These are phyloP conservation scores for Piezodorus guildinii DNA, from an alignment of 1,140 invertebrate species.

Conservation along the genomic window DNA sequence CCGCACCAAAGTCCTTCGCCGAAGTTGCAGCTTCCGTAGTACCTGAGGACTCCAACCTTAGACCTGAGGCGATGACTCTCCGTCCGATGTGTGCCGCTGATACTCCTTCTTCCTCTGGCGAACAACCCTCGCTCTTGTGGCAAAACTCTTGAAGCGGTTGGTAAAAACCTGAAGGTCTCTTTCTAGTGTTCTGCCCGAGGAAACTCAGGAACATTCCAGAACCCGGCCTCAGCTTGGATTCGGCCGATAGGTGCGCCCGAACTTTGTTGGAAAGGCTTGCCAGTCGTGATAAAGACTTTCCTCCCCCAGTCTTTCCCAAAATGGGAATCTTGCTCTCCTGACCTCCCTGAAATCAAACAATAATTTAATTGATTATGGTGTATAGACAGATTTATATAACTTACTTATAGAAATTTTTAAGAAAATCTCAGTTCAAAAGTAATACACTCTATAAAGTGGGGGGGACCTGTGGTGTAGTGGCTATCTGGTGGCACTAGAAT, in stretches of 20 bases:
- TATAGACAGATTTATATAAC: no score
- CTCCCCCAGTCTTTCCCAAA: slow-evolving; percentile 24
- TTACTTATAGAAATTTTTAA: no score
- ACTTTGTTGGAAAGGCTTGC: slow-evolving; percentile 30
- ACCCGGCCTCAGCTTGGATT: slow-evolving; percentile 25
- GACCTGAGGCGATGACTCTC: slow-evolving; percentile 40
- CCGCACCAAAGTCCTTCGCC: slow-evolving; percentile 50
- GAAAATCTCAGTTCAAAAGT: no score
- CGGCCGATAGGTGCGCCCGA: slow-evolving; percentile 27
- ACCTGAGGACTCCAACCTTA: slow-evolving; percentile 42
- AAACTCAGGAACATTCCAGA: slow-evolving; percentile 25
- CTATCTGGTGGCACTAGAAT: no score
- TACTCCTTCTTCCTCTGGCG: slow-evolving; percentile 11
- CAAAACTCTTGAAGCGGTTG: slow-evolving; percentile 23
- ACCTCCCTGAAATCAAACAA: slow-evolving; percentile 31
- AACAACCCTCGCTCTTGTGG: slow-evolving; percentile 11
- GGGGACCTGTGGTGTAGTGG: no score
- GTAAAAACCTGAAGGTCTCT: slow-evolving; percentile 24
- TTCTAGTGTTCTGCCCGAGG: slow-evolving; percentile 22
- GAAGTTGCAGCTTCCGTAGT: slow-evolving; percentile 44
- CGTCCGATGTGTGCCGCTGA: slow-evolving; percentile 37
- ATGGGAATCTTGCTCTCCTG: slow-evolving; percentile 34
- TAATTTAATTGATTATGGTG: slow-evolving; percentile 1
- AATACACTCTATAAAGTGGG: no score
- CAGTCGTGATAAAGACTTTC: slow-evolving; percentile 27